A percentile compares a stretch with the other conserved stretches of the same genome.
These are phyloP conservation scores for Polydesmus complanatus DNA, from an alignment of 2,888 invertebrate genomes.

Conservation along the genomic window DNA sequence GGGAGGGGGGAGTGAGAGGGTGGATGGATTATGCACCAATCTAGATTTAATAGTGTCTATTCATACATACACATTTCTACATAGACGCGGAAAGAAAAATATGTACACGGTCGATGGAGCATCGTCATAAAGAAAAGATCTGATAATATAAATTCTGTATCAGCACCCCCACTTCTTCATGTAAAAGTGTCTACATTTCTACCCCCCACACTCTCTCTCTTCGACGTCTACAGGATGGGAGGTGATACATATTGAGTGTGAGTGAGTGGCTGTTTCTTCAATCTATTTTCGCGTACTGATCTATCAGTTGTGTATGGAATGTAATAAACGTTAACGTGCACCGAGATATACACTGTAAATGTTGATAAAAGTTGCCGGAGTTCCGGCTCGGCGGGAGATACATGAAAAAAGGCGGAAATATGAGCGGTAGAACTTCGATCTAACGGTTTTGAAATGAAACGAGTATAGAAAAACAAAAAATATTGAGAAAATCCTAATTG, in stretches of 20 bases:
- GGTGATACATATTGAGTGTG: too few relatives aligned
- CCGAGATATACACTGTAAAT: background rate
- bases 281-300: conserved; percentile 8
- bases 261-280: conserved; percentile 2
- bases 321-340: background rate
- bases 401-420: too few relatives aligned
- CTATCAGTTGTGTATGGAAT: conserved; percentile 9
- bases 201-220: background rate
- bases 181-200: background rate
- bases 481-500: too few relatives aligned
- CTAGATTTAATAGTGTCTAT: background rate
- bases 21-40: background rate
- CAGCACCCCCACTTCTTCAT: background rate
- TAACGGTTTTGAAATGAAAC: too few relatives aligned
- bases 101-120: background rate
- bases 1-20: background rate
- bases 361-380: background rate
- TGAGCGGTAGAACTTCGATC: too few relatives aligned
- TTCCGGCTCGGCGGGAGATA: too few relatives aligned
- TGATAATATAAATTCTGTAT: background rate
- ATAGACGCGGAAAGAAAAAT: background rate
- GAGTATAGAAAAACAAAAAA: too few relatives aligned
- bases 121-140: background rate
- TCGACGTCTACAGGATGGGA: background rate
- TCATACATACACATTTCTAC: background rate